Conservation (phyloP, 1,140 invertebrate species). For the Dreissena polymorpha region DNA sequence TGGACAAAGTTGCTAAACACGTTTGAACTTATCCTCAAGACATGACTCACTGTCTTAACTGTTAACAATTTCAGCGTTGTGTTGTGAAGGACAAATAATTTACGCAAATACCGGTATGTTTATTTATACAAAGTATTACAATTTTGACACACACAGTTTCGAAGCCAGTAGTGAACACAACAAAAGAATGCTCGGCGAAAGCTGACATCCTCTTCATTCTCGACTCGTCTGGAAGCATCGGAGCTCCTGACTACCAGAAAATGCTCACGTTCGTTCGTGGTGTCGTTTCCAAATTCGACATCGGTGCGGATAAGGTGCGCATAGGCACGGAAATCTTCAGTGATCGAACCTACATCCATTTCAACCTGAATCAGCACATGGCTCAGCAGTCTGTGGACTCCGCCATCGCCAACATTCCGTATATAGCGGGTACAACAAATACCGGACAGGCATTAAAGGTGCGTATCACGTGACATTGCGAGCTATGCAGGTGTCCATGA, state of each 20-base stretch:
- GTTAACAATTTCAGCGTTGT: too few relatives aligned
- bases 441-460: slow-evolving; percentile 64
- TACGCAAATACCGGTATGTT: too few relatives aligned
- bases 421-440: slow-evolving; percentile 64
- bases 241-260: slow-evolving; percentile 63
- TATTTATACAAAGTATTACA: too few relatives aligned
- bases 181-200: slow-evolving; percentile 33
- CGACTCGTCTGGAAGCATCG: slow-evolving; percentile 68
- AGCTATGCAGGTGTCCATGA: too few relatives aligned
- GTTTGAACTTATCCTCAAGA: too few relatives aligned
- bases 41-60: too few relatives aligned
- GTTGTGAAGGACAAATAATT: too few relatives aligned
- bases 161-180: slow-evolving; percentile 28
- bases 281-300: slow-evolving; percentile 58
- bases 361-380: slow-evolving; percentile 57
- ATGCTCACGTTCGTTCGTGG: slow-evolving; percentile 64
- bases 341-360: slow-evolving; percentile 57
- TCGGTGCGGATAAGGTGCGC: slow-evolving; percentile 60
- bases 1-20: too few relatives aligned
- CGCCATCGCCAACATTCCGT: slow-evolving; percentile 63
- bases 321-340: slow-evolving; percentile 65
- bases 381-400: slow-evolving; percentile 38
- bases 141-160: slow-evolving; percentile 19
- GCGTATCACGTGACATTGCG: not conserved
- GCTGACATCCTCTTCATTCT: slow-evolving; percentile 68